A percentile compares a stretch with the other conserved stretches of the same genome.
phyloP scores from a whole-genome alignment of 2,888 invertebrate species.

The Perizoma affinitatum region DNA sequence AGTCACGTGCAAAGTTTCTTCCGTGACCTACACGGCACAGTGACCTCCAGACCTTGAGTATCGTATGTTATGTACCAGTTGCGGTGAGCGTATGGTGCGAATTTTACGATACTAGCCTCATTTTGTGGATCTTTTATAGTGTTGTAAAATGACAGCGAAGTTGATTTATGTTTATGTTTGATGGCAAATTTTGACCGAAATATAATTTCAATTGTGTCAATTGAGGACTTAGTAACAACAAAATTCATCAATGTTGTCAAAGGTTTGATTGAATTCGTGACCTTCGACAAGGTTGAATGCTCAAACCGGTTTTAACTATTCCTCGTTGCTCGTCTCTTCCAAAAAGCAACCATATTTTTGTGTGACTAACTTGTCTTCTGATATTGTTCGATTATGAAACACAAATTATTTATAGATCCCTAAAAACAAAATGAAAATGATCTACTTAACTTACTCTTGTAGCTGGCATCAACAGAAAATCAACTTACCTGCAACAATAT shows the following conservation, averaged over 20 bases:
- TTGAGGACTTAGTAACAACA: no score
- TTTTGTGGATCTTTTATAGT: slow-evolving; percentile 16
- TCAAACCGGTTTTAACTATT: no score
- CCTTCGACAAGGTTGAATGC: no score
- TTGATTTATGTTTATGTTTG: background rate
- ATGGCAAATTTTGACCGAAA: background rate
- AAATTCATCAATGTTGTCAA: no score
- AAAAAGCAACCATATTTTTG: no score
- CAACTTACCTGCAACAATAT: slow-evolving; percentile 31
- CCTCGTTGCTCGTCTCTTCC: no score
- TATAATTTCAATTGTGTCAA: no score
- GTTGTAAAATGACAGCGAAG: background rate
- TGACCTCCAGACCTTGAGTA: slow-evolving; percentile 47
- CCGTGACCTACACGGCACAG: slow-evolving; percentile 52
- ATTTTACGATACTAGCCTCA: slow-evolving; percentile 18
- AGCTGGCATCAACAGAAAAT: slow-evolving; percentile 4
- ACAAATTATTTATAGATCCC: no score
- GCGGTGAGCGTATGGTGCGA: slow-evolving; percentile 20
- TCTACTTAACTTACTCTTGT: slow-evolving; percentile 14
- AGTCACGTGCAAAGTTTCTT: slow-evolving; percentile 61
- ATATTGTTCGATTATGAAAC: no score
- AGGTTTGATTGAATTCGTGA: no score
- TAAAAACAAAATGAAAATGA: background rate
- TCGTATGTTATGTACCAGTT: slow-evolving; percentile 41
- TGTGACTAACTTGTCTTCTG: no score